Percentiles rank a stretch among this genome's conserved stretches.
These are phyloP conservation scores for Schizotus pectinicornis DNA, from an alignment of 2,888 invertebrate genomes.

Conservation along the genomic window DNA sequence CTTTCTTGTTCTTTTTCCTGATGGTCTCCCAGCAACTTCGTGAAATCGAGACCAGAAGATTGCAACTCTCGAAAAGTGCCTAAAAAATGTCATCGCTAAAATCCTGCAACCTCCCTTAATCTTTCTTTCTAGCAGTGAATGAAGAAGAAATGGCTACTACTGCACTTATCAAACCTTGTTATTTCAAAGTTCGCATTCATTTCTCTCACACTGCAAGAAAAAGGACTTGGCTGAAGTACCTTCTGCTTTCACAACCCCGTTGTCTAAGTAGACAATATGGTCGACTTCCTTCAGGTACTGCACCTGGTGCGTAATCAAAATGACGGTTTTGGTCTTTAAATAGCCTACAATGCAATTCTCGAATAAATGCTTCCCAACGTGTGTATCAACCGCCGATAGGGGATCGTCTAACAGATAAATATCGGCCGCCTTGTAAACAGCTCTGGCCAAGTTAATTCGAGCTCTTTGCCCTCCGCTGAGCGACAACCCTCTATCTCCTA, in stretches of 20 bases:
- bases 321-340: constrained; percentile 69
- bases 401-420: constrained; percentile 90
- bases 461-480: constrained; percentile 85
- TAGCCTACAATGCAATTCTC: constrained; percentile 75
- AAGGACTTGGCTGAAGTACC: too few relatives aligned
- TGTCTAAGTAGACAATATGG: constrained; percentile 64
- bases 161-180: too few relatives aligned
- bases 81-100: too few relatives aligned
- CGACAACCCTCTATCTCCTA: constrained; percentile 75
- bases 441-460: constrained; percentile 82
- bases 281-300: constrained; percentile 67
- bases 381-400: constrained; percentile 86
- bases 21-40: too few relatives aligned
- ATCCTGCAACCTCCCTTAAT: too few relatives aligned
- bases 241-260: constrained; percentile 62
- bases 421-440: constrained; percentile 82
- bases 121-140: too few relatives aligned
- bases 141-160: too few relatives aligned
- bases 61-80: too few relatives aligned
- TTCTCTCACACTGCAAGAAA: too few relatives aligned
- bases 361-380: constrained; percentile 85
- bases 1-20: too few relatives aligned
- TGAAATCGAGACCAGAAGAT: too few relatives aligned
- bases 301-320: constrained; percentile 77
- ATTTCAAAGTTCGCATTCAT: too few relatives aligned